Evolutionary conservation across 2,113 vertebrate genomes (phyloP).

Genomic region (Corythoichthys haematopterus): DNA sequence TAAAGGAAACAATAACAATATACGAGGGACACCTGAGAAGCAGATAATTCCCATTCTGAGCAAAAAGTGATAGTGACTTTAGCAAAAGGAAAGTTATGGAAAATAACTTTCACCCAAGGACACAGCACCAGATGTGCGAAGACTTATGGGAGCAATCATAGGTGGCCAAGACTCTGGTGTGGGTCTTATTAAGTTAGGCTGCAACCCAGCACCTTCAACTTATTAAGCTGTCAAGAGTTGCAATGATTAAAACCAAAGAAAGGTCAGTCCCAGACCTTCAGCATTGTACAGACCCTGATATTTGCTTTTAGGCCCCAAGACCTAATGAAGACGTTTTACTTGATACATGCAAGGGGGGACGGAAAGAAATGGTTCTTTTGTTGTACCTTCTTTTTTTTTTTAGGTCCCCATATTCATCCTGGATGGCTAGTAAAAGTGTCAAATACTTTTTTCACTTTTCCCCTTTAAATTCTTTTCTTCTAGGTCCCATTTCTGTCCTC

Average conservation of each 20-base stretch:
- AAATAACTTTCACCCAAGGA: slow-evolving; percentile 95
- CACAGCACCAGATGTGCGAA: slow-evolving; percentile 90
- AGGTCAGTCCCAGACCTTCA: slow-evolving; percentile 90
- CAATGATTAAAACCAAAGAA: slow-evolving; percentile 99
- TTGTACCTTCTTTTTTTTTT: slow-evolving; percentile 75
- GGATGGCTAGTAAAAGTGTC: slow-evolving; percentile 63
- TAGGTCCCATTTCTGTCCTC: slow-evolving; percentile 46
- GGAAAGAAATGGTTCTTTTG: slow-evolving; percentile 80
- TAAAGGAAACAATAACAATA: background rate
- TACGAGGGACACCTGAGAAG: slow-evolving; percentile 69
- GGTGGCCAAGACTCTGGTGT: slow-evolving; percentile 88
- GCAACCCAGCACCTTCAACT: slow-evolving; percentile 96
- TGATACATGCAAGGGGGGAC: slow-evolving; percentile 73
- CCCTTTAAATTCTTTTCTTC: slow-evolving; percentile 30
- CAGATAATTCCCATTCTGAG: slow-evolving; percentile 80
- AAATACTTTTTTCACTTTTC: slow-evolving; percentile 49
- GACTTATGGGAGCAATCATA: slow-evolving; percentile 99
- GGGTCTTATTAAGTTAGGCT: slow-evolving; percentile 96
- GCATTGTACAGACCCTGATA: slow-evolving; percentile 82
- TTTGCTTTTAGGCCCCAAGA: slow-evolving; percentile 85
- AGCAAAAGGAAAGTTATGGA: slow-evolving; percentile 90
- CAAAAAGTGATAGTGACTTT: slow-evolving; percentile 79
- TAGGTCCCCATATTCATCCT: slow-evolving; percentile 66
- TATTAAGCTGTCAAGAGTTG: slow-evolving; percentile 98
- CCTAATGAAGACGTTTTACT: slow-evolving; percentile 86